Conservation (phyloP, 2,113 vertebrate genomes). For the Pogona vitticeps region DNA sequence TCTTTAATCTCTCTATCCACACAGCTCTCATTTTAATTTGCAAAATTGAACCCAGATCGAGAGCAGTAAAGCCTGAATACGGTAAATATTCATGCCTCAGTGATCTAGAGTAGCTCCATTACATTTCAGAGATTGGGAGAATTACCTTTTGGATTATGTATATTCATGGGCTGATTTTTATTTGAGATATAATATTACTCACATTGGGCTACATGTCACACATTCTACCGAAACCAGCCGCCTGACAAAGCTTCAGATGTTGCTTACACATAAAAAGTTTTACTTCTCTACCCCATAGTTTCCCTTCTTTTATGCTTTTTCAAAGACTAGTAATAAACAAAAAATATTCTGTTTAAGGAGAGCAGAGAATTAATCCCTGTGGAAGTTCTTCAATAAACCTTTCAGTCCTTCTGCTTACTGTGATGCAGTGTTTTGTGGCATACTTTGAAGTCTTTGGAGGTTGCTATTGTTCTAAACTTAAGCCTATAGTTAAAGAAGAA, state of each 20-base stretch:
- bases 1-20: slow-evolving; percentile 84
- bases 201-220: slow-evolving; percentile 72
- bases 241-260: slow-evolving; percentile 73
- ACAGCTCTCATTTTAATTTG: slow-evolving; percentile 85
- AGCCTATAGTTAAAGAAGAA: slow-evolving; percentile 33
- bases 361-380: slow-evolving; percentile 24
- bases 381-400: slow-evolving; percentile 65
- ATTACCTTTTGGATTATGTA: slow-evolving; percentile 85
- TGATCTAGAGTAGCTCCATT: slow-evolving; percentile 82
- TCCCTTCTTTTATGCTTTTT: slow-evolving; percentile 66
- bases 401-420: slow-evolving; percentile 63
- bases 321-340: slow-evolving; percentile 69
- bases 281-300: slow-evolving; percentile 67
- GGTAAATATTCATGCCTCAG: slow-evolving; percentile 85
- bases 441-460: slow-evolving; percentile 71
- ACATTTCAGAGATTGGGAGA: slow-evolving; percentile 81
- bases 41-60: slow-evolving; percentile 85
- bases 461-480: slow-evolving; percentile 66
- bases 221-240: slow-evolving; percentile 74
- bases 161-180: slow-evolving; percentile 84
- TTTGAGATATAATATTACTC: slow-evolving; percentile 80
- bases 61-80: slow-evolving; percentile 82
- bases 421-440: slow-evolving; percentile 58
- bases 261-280: slow-evolving; percentile 70
- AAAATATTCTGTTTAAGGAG: slow-evolving; percentile 57